Percentiles rank a stretch among this genome's conserved stretches.
phyloP scores from a whole-genome alignment of 2,113 vertebrate genomes.

The Anhinga rufa region DNA sequence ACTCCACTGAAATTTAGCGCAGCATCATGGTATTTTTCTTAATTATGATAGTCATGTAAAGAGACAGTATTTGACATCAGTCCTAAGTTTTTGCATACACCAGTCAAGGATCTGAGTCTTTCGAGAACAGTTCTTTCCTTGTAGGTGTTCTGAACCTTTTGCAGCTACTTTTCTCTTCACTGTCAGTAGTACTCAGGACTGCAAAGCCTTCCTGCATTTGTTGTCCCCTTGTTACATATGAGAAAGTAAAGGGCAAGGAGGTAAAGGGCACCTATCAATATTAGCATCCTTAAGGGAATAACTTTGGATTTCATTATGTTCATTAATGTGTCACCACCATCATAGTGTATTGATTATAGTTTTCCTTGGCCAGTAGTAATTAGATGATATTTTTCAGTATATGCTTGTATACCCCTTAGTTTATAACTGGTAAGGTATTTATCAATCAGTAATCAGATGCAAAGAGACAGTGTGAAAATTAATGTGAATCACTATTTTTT shows the following conservation, averaged over 20 bases:
- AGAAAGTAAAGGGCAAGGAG: background rate
- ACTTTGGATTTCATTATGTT: background rate
- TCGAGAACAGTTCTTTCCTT: background rate
- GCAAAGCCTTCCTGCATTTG: background rate
- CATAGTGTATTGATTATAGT: background rate
- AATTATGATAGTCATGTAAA: background rate
- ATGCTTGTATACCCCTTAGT: background rate
- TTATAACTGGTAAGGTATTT: background rate
- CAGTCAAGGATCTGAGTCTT: background rate
- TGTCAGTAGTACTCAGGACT: background rate
- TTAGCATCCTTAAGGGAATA: background rate
- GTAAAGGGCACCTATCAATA: background rate
- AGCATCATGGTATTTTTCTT: background rate
- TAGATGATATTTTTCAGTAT: background rate
- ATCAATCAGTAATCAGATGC: background rate
- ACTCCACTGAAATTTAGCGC: background rate
- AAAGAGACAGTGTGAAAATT: background rate
- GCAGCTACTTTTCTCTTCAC: background rate
- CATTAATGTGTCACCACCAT: background rate
- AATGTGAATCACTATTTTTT: background rate
- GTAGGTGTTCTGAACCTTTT: background rate
- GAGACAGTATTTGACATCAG: background rate
- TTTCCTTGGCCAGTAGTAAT: background rate
- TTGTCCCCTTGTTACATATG: background rate
- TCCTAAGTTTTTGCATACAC: background rate